Evolutionary conservation across 2,888 invertebrate genomes (phyloP).

Genomic region (Andrena marginata): DNA sequence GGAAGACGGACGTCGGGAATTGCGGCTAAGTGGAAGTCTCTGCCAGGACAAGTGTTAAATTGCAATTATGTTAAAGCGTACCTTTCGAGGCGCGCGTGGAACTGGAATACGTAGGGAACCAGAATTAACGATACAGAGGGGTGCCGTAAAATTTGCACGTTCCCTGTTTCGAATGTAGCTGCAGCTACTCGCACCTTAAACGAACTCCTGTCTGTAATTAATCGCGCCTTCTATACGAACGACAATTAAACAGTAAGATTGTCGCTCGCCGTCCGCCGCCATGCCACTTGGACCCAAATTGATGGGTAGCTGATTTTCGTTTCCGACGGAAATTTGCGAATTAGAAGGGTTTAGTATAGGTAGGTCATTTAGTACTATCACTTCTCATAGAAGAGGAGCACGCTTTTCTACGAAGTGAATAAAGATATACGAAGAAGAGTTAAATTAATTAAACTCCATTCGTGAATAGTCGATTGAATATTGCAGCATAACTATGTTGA

Average conservation of each 20-base stretch:
- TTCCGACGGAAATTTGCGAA: not conserved
- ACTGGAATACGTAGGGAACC: conserved; percentile 37
- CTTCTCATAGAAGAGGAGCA: not conserved
- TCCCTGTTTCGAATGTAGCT: conserved; percentile 32
- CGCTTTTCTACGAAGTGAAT: too few species aligned
- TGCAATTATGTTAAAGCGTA: conserved; percentile 69
- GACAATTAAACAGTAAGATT: conserved; percentile 54
- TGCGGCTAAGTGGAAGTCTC: conserved; percentile 39
- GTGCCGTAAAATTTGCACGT: conserved; percentile 59
- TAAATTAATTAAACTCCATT: too few species aligned
- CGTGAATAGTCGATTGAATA: too few species aligned
- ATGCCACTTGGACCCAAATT: not conserved
- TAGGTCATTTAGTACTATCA: not conserved
- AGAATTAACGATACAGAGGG: conserved; percentile 58
- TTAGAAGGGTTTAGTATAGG: not conserved
- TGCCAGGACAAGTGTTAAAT: conserved; percentile 63
- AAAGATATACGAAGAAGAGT: too few species aligned
- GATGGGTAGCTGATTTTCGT: not conserved
- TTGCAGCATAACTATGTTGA: too few species aligned
- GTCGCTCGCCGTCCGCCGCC: conserved; percentile 7
- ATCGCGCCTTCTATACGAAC: conserved; percentile 31
- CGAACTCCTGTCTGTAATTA: conserved; percentile 51
- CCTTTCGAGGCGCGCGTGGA: not conserved
- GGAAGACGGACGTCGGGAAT: conserved; percentile 35
- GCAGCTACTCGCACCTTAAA: conserved; percentile 25